These are phyloP conservation scores for Scopus umbretta DNA, from an alignment of 2,113 vertebrate genomes.

Conservation along the genomic window DNA sequence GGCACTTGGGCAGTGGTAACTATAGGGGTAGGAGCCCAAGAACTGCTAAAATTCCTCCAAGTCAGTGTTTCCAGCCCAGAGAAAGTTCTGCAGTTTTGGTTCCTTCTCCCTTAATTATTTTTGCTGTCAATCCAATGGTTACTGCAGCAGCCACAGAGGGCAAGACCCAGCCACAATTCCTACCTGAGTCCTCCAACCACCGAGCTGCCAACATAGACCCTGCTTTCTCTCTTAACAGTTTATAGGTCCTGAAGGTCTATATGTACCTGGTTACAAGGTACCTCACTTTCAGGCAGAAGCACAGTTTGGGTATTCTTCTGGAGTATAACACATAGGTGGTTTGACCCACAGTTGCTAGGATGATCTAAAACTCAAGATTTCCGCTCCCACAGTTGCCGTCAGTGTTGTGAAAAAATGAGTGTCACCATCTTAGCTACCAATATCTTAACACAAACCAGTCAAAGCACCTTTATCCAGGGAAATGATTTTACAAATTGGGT, in stretches of 20 bases:
- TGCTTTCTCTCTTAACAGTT: not conserved
- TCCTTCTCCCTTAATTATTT: not conserved
- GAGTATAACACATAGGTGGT: not conserved
- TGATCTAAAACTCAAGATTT: not conserved
- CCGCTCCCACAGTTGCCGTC: rapidly evolving
- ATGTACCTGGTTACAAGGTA: not conserved
- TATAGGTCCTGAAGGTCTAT: not conserved
- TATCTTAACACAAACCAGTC: not conserved
- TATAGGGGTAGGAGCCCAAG: not conserved
- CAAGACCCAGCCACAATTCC: not conserved
- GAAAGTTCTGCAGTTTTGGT: not conserved
- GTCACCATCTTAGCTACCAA: not conserved
- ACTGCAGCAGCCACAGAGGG: not conserved
- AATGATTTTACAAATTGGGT: not conserved
- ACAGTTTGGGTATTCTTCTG: not conserved
- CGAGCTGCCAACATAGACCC: not conserved
- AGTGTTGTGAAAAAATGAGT: not conserved
- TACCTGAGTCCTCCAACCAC: not conserved
- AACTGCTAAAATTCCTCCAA: not conserved
- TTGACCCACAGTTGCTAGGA: not conserved
- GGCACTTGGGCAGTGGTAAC: not conserved
- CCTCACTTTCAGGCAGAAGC: not conserved
- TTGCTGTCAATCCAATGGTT: not conserved
- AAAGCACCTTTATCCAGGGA: not conserved
- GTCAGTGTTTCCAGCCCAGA: not conserved